Evolutionary conservation across 2,888 invertebrate genomes (phyloP).

Genomic region (Lycia hirtaria): DNA sequence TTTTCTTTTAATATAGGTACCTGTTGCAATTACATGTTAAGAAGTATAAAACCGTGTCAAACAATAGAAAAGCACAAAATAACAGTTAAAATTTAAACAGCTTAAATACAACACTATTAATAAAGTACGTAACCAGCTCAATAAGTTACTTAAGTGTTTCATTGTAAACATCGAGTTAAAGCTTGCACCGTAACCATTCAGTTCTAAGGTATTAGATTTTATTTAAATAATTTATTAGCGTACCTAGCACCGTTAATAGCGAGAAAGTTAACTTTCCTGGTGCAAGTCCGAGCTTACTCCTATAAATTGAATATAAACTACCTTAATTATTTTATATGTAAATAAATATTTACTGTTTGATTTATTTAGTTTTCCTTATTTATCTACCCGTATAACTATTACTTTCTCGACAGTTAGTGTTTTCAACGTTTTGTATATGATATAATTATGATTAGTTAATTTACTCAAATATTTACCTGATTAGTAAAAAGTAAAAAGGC

Average conservation of each 20-base stretch:
- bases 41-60: neutral
- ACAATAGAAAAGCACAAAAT: neutral
- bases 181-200: constrained; percentile 22
- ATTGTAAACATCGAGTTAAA: constrained; percentile 21
- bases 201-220: constrained; percentile 27
- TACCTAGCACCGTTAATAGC: constrained; percentile 27
- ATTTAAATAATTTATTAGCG: constrained; percentile 33
- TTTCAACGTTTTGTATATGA: no score
- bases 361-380: no score
- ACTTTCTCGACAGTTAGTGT: no score
- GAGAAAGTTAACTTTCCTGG: constrained; percentile 19
- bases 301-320: neutral
- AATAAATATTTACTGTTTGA: no score
- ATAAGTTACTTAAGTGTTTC: constrained; percentile 23
- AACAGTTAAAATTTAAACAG: no score
- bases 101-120: constrained; percentile 5
- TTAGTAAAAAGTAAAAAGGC: no score
- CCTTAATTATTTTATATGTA: neutral
- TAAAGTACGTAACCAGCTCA: constrained; percentile 5
- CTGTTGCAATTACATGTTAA: no score
- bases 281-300: constrained; percentile 4
- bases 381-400: no score
- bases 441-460: no score
- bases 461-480: no score
- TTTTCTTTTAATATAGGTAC: no score